These are phyloP conservation scores for Tenthredo notha DNA, from an alignment of 2,888 invertebrate species.

Conservation along the genomic window DNA sequence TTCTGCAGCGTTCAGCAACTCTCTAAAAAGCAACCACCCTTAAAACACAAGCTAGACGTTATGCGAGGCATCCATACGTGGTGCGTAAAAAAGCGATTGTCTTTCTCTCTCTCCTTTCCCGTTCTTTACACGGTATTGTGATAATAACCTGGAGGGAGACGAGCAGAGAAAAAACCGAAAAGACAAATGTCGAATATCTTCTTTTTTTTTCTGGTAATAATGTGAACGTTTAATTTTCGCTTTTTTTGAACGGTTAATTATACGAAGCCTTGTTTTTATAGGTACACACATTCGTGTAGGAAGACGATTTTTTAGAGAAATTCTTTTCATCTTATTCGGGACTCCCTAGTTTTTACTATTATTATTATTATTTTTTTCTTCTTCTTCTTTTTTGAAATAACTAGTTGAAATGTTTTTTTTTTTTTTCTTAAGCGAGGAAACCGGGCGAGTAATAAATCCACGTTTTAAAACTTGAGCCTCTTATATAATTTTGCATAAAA, in stretches of 20 bases:
- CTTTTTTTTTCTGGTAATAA: too few relatives aligned
- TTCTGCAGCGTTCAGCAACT: background rate
- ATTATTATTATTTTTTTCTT: background rate
- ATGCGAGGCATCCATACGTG: constrained; percentile 14
- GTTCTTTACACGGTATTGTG: constrained; percentile 64
- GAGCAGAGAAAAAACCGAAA: background rate
- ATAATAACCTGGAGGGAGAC: constrained; percentile 65
- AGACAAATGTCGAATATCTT: background rate
- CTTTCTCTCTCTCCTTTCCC: background rate
- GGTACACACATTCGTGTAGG: too few relatives aligned
- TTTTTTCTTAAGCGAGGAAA: background rate
- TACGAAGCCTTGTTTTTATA: background rate
- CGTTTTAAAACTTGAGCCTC: constrained; percentile 20
- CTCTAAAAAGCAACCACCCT: background rate
- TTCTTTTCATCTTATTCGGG: background rate
- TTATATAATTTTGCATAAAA: constrained; percentile 41
- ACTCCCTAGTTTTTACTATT: background rate
- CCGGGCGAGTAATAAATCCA: constrained; percentile 16
- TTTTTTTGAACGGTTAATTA: background rate
- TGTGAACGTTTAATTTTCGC: too few relatives aligned
- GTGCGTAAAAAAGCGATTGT: background rate
- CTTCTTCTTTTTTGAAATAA: background rate
- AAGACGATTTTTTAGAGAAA: too few relatives aligned
- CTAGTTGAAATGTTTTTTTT: background rate
- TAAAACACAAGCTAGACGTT: background rate